These are phyloP conservation scores for Aurelia aurita DNA, from an alignment of 30 jellyfish, hydroid and myxozoan genomes.

Conservation along the genomic window DNA sequence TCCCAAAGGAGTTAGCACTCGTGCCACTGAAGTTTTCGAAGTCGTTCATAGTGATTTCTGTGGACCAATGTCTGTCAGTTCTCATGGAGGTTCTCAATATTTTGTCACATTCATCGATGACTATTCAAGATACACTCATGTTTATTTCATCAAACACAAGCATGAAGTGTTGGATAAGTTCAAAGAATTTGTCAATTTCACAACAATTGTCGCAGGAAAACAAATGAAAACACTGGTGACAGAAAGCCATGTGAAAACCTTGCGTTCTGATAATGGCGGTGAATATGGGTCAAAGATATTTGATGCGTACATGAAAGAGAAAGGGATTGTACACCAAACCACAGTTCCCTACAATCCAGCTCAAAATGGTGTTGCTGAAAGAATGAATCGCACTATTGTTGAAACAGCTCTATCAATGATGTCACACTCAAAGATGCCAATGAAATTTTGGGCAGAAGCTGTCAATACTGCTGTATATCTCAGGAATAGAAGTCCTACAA, in stretches of 20 bases:
- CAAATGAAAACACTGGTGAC: too few species aligned
- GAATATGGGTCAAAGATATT: constrained; percentile 42
- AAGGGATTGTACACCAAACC: constrained; percentile 13
- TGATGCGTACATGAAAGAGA: constrained; percentile 5
- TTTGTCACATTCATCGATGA: constrained; percentile 8
- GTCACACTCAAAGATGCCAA: constrained; percentile 46
- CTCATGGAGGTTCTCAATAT: not conserved
- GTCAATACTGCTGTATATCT: constrained; percentile 49
- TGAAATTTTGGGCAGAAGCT: constrained; percentile 64
- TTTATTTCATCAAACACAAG: constrained; percentile 17
- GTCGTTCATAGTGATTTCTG: constrained; percentile 4
- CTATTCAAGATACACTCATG: constrained; percentile 1
- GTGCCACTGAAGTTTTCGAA: too few species aligned
- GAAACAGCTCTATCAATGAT: constrained; percentile 52
- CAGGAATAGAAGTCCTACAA: constrained; percentile 43
- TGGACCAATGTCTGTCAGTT: constrained; percentile 14
- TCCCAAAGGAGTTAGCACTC: too few species aligned
- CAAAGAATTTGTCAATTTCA: constrained; percentile 3
- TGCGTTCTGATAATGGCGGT: constrained; percentile 60
- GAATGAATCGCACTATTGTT: constrained; percentile 49
- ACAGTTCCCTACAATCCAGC: constrained; percentile 59
- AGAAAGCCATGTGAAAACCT: constrained; percentile 38
- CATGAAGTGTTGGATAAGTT: constrained; percentile 29
- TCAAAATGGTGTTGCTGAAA: constrained; percentile 53
- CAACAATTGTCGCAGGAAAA: constrained; percentile 13